These are phyloP conservation scores for Zaprionus camerounensis DNA, from an alignment of 1,140 invertebrate species.

Conservation along the genomic window DNA sequence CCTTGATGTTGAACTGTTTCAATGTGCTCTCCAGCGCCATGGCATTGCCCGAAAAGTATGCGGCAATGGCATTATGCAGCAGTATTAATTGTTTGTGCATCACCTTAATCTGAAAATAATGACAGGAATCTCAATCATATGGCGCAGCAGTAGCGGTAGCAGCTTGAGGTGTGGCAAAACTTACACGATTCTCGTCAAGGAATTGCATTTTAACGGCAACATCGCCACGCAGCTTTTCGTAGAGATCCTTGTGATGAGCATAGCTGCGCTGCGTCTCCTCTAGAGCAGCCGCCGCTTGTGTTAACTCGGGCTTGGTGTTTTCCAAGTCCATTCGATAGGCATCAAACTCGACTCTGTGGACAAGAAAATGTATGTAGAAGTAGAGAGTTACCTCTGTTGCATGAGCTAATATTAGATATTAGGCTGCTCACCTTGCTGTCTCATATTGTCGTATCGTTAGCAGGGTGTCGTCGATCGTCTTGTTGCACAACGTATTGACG, in stretches of 20 bases:
- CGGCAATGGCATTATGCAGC: constrained; percentile 98
- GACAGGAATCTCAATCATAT: not conserved
- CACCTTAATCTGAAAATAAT: constrained; percentile 92
- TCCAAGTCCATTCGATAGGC: constrained; percentile 97
- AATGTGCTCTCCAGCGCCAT: constrained; percentile 96
- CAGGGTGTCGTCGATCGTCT: constrained; percentile 98
- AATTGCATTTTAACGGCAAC: constrained; percentile 98
- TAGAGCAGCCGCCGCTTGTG: constrained; percentile 88
- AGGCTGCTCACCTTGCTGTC: constrained; percentile 89
- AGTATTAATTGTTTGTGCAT: constrained; percentile 98
- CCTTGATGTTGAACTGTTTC: constrained; percentile 97
- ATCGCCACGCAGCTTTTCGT: constrained; percentile 95
- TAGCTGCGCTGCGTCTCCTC: constrained; percentile 93
- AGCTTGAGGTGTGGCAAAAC: constrained; percentile 30
- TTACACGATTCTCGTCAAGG: constrained; percentile 97
- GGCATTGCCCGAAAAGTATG: constrained; percentile 98
- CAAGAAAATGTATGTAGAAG: not conserved
- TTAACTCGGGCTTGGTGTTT: constrained; percentile 87
- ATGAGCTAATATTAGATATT: constrained; percentile 15
- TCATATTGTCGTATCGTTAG: constrained; percentile 97
- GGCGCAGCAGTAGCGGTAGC: not conserved
- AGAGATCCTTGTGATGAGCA: constrained; percentile 93
- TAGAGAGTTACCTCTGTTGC: not conserved
- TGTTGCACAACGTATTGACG: constrained; percentile 97
- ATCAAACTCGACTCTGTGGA: constrained; percentile 95